A percentile compares a stretch with the other conserved stretches of the same genome.
phyloP scores from a whole-genome alignment of 1,140 invertebrate species.

The Anoplolepis gracilipes region DNA sequence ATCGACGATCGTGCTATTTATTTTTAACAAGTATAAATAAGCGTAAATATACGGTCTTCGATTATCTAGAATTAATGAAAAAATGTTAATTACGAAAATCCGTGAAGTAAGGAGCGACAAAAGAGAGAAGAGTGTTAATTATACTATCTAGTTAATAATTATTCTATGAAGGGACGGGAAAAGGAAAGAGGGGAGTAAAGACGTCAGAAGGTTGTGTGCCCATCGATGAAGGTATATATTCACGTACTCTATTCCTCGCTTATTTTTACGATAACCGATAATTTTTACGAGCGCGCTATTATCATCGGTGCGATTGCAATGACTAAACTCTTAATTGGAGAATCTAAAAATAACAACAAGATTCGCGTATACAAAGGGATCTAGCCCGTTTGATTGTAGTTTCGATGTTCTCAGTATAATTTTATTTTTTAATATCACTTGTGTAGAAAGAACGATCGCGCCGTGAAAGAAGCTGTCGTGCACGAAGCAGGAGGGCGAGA shows the following conservation, averaged over 20 bases:
- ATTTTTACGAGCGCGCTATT: slow-evolving; percentile 36
- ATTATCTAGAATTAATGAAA: not conserved
- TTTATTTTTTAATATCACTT: slow-evolving; percentile 2
- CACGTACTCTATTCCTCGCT: slow-evolving; percentile 3
- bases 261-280: slow-evolving; percentile 57
- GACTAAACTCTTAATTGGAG: not conserved
- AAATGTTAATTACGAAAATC: not conserved
- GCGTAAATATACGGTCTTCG: not conserved
- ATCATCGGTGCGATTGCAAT: not conserved
- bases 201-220: slow-evolving; percentile 47
- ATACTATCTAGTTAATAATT: slow-evolving; percentile 19
- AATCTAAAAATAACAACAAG: not conserved
- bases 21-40: not conserved
- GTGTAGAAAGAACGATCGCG: not conserved
- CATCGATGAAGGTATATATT: slow-evolving; percentile 48
- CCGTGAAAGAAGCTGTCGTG: not conserved
- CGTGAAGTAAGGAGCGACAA: not conserved
- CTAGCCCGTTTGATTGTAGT: not conserved
- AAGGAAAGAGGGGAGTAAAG: slow-evolving; percentile 13
- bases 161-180: not conserved
- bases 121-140: slow-evolving; percentile 33
- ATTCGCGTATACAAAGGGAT: not conserved
- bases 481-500: not conserved
- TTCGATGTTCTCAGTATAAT: not conserved
- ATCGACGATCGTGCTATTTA: not conserved